Percentiles rank a stretch among this genome's conserved stretches.
Conservation (phyloP, 2,113 vertebrate species). For the Odobenus rosmarus region DNA sequence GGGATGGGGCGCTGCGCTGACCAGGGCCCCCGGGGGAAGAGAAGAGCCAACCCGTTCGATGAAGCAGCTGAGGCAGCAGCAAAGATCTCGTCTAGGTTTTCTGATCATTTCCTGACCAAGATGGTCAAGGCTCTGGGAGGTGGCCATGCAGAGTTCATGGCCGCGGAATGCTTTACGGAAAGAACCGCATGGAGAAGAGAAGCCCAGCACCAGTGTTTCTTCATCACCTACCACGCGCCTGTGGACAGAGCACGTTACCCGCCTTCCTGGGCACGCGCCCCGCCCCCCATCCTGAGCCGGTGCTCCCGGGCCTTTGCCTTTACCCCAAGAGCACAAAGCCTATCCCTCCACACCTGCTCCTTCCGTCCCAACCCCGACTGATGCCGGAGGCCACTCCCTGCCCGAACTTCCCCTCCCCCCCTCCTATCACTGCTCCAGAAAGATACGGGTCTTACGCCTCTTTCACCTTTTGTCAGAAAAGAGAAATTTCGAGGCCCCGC, state of each 20-base stretch:
- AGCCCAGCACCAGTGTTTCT: neutral
- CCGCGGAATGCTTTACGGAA: neutral
- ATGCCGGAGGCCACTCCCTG: fast-evolving
- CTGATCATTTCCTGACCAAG: conserved; percentile 46
- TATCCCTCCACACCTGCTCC: fast-evolving
- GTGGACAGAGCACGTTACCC: fast-evolving
- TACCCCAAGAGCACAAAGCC: fast-evolving
- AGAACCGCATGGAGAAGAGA: fast-evolving
- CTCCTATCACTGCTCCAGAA: too few relatives aligned
- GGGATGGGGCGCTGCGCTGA: conserved; percentile 11
- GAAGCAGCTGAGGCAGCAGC: conserved; percentile 60
- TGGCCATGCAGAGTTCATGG: neutral
- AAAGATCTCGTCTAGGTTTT: conserved; percentile 33
- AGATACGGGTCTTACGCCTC: neutral
- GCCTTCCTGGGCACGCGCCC: neutral
- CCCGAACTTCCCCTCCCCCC: too few relatives aligned
- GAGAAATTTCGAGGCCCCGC: neutral
- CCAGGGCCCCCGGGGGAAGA: conserved; percentile 32
- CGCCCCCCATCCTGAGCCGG: fast-evolving
- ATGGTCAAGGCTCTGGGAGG: neutral
- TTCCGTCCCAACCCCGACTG: neutral
- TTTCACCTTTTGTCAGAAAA: neutral
- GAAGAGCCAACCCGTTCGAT: conserved; percentile 57
- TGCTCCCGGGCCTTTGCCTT: neutral
- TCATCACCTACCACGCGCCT: fast-evolving